phyloP scores from a whole-genome alignment of 2,888 invertebrate species.

The Leistus spinibarbis region DNA sequence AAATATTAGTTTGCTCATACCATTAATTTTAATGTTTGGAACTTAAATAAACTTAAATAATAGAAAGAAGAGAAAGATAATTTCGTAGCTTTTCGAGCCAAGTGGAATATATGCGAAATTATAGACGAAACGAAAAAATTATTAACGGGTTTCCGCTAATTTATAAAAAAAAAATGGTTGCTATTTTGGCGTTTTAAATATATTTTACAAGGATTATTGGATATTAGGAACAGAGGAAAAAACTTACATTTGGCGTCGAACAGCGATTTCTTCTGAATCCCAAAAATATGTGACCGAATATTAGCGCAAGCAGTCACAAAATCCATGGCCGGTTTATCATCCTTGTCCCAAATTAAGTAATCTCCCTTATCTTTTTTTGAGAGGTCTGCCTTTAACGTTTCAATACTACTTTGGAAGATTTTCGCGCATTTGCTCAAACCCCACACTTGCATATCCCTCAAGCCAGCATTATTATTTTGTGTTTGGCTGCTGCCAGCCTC shows the following conservation, averaged over 20 bases:
- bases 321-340: conserved; percentile 90
- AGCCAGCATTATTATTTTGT: conserved; percentile 20
- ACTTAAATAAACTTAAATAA: too few relatives aligned
- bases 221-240: too few relatives aligned
- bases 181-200: too few relatives aligned
- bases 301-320: conserved; percentile 97
- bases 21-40: too few relatives aligned
- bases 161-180: too few relatives aligned
- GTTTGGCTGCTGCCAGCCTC: conserved; percentile 24
- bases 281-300: conserved; percentile 88
- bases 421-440: conserved; percentile 56
- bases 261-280: conserved; percentile 82
- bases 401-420: conserved; percentile 73
- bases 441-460: conserved; percentile 54
- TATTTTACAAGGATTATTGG: too few relatives aligned
- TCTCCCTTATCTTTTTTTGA: conserved; percentile 63
- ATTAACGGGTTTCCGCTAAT: too few relatives aligned
- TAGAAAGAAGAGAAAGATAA: too few relatives aligned
- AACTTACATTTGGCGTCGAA: conserved; percentile 93
- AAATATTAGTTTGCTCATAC: too few relatives aligned
- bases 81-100: too few relatives aligned
- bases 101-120: too few relatives aligned
- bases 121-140: too few relatives aligned
- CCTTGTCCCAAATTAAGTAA: conserved; percentile 96
- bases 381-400: conserved; percentile 66